Evolutionary conservation across 2,888 invertebrate species (phyloP).

Genomic region (Ichneumoninae sp.): DNA sequence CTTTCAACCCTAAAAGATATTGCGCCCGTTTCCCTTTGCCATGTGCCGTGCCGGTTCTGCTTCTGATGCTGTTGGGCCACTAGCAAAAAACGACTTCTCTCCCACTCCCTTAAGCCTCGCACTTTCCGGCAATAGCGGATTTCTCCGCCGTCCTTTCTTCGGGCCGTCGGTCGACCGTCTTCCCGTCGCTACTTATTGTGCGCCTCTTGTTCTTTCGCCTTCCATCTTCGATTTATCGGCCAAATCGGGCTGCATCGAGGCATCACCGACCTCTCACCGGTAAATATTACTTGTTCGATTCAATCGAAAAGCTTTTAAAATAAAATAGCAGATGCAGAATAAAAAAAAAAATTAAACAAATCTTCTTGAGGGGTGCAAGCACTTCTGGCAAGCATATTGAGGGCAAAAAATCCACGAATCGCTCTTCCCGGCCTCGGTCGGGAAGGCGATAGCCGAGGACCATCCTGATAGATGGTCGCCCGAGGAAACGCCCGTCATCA

Average conservation of each 20-base stretch:
- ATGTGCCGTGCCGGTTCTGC: constrained; percentile 53
- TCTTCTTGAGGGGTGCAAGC: too few relatives aligned
- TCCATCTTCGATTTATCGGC: neutral
- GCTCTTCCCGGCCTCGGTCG: neutral
- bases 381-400: neutral
- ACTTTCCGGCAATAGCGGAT: constrained; percentile 44
- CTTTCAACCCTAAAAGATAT: constrained; percentile 79
- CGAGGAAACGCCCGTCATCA: constrained; percentile 62
- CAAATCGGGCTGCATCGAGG: neutral
- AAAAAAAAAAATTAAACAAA: neutral
- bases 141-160: constrained; percentile 28
- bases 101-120: constrained; percentile 36
- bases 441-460: neutral
- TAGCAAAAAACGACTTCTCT: constrained; percentile 51
- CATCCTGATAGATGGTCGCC: neutral
- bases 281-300: neutral
- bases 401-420: neutral
- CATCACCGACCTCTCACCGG: neutral
- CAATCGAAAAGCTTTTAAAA: neutral
- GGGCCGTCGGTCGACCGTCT: neutral
- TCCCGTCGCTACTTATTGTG: neutral
- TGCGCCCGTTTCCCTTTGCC: constrained; percentile 76
- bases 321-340: neutral
- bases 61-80: constrained; percentile 38
- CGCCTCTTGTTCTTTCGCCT: neutral